These are phyloP conservation scores for Sicus ferrugineus DNA, from an alignment of 2,888 invertebrate genomes.

Conservation along the genomic window DNA sequence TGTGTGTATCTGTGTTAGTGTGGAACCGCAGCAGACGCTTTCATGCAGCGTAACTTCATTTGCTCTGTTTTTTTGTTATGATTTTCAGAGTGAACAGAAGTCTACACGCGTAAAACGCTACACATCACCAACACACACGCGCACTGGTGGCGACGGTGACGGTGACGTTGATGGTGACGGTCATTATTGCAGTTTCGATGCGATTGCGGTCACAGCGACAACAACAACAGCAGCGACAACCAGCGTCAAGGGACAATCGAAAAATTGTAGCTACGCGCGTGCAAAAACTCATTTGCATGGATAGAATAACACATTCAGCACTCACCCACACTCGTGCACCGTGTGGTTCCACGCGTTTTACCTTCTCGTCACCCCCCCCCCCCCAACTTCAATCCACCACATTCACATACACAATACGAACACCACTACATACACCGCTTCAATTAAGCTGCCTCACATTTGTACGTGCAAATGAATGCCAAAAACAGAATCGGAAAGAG, in stretches of 20 bases:
- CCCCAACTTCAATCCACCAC: background rate
- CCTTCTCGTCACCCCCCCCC: no score
- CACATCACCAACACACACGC: background rate
- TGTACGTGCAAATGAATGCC: conserved; percentile 10
- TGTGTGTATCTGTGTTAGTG: conserved; percentile 12
- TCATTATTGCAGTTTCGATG: conserved; percentile 34
- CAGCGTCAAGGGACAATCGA: background rate
- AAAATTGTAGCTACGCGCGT: background rate
- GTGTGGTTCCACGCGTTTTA: background rate
- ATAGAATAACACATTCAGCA: conserved; percentile 11
- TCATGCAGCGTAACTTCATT: conserved; percentile 12
- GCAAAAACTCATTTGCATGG: conserved; percentile 28
- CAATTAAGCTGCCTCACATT: background rate
- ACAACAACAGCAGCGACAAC: background rate
- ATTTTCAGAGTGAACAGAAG: background rate
- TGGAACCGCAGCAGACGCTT: conserved; percentile 38
- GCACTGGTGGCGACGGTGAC: background rate
- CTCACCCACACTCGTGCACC: background rate
- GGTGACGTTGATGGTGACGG: background rate
- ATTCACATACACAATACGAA: background rate
- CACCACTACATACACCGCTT: background rate
- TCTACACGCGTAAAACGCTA: no score
- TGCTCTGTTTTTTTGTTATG: conserved; percentile 17
- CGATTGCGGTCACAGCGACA: conserved; percentile 8
- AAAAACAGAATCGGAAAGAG: background rate